Evolutionary conservation across 2,888 invertebrate species (phyloP).

Genomic region (Thecophora atra): DNA sequence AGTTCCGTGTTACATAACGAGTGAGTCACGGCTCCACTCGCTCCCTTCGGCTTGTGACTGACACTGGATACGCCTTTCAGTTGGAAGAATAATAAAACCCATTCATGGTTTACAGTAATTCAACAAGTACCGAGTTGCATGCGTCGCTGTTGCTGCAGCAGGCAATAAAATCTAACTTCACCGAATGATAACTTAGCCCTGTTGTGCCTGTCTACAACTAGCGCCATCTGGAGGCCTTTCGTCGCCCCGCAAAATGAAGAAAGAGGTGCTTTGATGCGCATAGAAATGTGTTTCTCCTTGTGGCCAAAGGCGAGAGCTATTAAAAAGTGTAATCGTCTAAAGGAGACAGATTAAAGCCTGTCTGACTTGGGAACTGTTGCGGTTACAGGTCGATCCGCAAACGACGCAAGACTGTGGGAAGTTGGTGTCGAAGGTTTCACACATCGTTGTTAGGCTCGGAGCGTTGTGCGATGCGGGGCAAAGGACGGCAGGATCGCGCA

Average conservation of each 20-base stretch:
- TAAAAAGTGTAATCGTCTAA: conserved; percentile 24
- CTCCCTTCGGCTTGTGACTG: too few relatives aligned
- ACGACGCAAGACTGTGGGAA: conserved; percentile 19
- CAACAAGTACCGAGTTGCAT: not conserved
- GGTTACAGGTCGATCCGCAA: not conserved
- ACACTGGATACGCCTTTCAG: too few relatives aligned
- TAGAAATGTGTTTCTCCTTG: not conserved
- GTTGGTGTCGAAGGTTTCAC: conserved; percentile 20
- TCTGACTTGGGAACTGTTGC: conserved; percentile 14
- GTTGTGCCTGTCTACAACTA: not conserved
- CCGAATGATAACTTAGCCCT: too few relatives aligned
- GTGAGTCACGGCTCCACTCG: too few relatives aligned
- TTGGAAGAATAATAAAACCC: too few relatives aligned
- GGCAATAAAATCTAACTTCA: not conserved
- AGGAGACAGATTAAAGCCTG: conserved; percentile 33
- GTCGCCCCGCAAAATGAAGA: not conserved
- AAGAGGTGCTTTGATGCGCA: conserved; percentile 5
- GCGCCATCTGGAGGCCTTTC: not conserved
- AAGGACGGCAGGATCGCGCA: not conserved
- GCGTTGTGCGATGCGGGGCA: not conserved
- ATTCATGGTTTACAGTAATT: not conserved
- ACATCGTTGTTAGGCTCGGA: conserved; percentile 4
- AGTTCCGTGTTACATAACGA: too few relatives aligned
- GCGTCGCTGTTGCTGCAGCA: not conserved
- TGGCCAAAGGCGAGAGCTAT: conserved; percentile 11